A percentile compares a stretch with the other conserved stretches of the same genome.
Evolutionary conservation across 2,888 invertebrate species (phyloP).

Genomic region (Meghimatium bilineatum): DNA sequence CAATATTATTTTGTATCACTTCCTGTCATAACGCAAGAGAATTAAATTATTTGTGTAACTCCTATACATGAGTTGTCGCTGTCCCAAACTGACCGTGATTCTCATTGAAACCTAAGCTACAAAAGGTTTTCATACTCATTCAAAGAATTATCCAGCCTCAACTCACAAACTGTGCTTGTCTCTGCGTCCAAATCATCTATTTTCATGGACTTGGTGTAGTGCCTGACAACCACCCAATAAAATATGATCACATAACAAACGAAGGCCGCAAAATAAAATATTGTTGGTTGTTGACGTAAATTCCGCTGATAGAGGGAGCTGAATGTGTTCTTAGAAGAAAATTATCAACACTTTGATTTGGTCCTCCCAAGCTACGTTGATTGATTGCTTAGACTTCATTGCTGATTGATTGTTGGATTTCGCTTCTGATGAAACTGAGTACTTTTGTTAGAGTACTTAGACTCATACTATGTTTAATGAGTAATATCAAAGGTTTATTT

Average conservation of each 20-base stretch:
- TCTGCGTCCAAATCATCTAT: slow-evolving; percentile 8
- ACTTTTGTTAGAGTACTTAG: slow-evolving; percentile 1
- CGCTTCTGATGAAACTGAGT: not conserved
- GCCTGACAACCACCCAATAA: not conserved
- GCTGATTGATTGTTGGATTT: not conserved
- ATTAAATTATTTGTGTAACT: no score
- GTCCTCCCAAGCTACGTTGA: slow-evolving; percentile 11
- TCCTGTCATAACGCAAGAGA: no score
- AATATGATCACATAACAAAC: slow-evolving; percentile 32
- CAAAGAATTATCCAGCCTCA: not conserved
- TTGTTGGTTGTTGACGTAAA: slow-evolving; percentile 31
- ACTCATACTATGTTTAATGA: not conserved
- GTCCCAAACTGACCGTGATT: no score
- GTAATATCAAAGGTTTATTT: not conserved
- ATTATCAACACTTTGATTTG: slow-evolving; percentile 35
- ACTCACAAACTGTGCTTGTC: not conserved
- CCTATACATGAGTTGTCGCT: no score
- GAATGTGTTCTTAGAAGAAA: slow-evolving; percentile 16
- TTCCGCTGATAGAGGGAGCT: not conserved
- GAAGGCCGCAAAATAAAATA: slow-evolving; percentile 18
- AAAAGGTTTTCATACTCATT: not conserved
- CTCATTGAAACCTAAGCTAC: not conserved
- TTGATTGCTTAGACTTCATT: slow-evolving; percentile 4
- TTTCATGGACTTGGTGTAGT: slow-evolving; percentile 15
- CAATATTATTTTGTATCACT: no score